phyloP scores from a whole-genome alignment of 2,888 invertebrate genomes.

The Drymonia ruficornis region DNA sequence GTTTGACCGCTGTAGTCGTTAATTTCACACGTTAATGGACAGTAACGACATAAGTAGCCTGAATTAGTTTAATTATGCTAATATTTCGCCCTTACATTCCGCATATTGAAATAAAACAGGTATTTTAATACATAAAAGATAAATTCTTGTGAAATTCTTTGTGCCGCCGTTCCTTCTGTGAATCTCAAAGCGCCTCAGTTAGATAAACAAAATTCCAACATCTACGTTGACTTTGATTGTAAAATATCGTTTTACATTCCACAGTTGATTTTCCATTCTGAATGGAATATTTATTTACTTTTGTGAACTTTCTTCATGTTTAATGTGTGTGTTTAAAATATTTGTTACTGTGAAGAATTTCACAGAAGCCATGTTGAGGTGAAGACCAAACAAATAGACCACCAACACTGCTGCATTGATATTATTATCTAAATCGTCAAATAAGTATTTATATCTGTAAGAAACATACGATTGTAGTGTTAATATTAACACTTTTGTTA shows the following conservation, averaged over 20 bases:
- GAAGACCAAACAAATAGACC: neutral
- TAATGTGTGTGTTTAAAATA: neutral
- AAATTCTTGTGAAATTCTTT: slow-evolving; percentile 29
- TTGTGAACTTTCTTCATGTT: slow-evolving; percentile 4
- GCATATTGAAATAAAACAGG: slow-evolving; percentile 4
- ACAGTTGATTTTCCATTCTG: neutral
- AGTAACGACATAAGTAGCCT: neutral
- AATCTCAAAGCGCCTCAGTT: slow-evolving; percentile 24
- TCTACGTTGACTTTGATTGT: slow-evolving; percentile 33
- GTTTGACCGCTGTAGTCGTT: neutral
- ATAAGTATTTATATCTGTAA: too few relatives aligned
- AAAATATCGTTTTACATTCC: slow-evolving; percentile 14
- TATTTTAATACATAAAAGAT: slow-evolving; percentile 15
- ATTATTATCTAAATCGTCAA: too few relatives aligned
- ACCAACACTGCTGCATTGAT: too few relatives aligned
- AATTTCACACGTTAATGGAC: neutral
- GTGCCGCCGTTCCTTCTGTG: slow-evolving; percentile 19
- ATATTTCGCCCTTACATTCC: slow-evolving; percentile 10
- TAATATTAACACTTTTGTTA: too few relatives aligned
- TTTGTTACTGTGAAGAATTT: slow-evolving; percentile 4
- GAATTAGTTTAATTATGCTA: slow-evolving; percentile 12
- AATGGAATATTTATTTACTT: slow-evolving; percentile 6
- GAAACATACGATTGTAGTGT: too few relatives aligned
- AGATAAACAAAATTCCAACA: slow-evolving; percentile 34
- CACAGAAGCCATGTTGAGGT: neutral